Conservation (phyloP, 2,113 vertebrate species). For the Gymnobelideus leadbeateri region DNA sequence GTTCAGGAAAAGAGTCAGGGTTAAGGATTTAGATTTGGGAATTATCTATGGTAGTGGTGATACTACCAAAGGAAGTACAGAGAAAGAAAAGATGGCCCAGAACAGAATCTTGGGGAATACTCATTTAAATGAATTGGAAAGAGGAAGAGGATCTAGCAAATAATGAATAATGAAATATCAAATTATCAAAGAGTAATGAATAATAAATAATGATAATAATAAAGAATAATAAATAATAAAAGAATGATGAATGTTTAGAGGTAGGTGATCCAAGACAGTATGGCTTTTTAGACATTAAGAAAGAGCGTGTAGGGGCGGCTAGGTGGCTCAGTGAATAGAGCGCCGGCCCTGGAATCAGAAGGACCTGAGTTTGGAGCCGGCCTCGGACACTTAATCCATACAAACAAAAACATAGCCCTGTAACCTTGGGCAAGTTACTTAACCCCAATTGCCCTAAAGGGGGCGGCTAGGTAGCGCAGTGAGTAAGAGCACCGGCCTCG, state of each 20-base stretch:
- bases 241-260: neutral
- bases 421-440: too few relatives aligned
- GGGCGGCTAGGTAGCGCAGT: too few relatives aligned
- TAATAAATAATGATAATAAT: neutral
- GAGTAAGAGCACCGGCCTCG: too few relatives aligned
- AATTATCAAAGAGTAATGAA: neutral
- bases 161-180: neutral
- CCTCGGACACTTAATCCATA: too few relatives aligned
- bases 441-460: too few relatives aligned
- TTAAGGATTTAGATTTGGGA: neutral
- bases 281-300: neutral
- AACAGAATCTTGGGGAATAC: neutral
- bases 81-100: neutral
- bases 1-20: neutral
- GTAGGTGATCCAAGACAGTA: neutral
- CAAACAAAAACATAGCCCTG: too few relatives aligned
- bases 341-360: too few relatives aligned
- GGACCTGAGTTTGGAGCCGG: too few relatives aligned
- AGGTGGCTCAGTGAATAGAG: too few relatives aligned
- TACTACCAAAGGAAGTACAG: neutral
- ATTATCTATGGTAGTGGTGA: neutral
- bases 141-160: neutral
- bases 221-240: neutral
- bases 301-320: neutral
- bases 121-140: neutral